Conservation (phyloP, 1,140 invertebrate genomes). For the Trichonephila clavipes region DNA sequence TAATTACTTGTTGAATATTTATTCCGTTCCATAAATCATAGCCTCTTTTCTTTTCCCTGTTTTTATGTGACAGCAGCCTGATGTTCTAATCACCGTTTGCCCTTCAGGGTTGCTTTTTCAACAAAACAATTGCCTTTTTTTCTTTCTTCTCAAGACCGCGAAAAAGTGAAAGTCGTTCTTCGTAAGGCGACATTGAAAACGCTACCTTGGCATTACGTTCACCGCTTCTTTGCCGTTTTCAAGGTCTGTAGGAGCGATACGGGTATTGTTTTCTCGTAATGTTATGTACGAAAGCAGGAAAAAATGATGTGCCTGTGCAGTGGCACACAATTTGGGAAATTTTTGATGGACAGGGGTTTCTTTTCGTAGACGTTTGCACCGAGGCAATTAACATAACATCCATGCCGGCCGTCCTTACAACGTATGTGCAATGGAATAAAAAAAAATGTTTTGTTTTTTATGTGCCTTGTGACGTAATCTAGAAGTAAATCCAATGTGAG, state of each 20-base stretch:
- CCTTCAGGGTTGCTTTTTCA: background rate
- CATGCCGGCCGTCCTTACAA: no score
- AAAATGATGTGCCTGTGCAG: background rate
- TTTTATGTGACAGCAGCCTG: background rate
- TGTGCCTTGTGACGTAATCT: no score
- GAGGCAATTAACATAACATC: no score
- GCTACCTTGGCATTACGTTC: constrained; percentile 15
- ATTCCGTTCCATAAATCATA: background rate
- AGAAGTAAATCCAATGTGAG: no score
- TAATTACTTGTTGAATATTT: constrained; percentile 24
- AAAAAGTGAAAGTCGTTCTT: constrained; percentile 15
- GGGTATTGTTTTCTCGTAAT: constrained; percentile 8
- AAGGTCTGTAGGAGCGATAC: background rate
- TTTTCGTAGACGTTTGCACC: background rate
- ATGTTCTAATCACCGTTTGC: constrained; percentile 11
- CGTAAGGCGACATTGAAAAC: constrained; percentile 6
- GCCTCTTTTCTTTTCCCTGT: background rate
- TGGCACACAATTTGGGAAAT: background rate
- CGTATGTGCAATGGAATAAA: no score
- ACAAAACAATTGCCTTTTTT: background rate
- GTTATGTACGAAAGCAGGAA: constrained; percentile 2
- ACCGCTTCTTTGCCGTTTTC: background rate
- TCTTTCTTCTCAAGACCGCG: background rate
- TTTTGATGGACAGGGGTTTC: background rate
- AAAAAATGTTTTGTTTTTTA: no score